Evolutionary conservation across 2,888 invertebrate species (phyloP), one percentile per base, ranked within the genome.

Genomic region (Ophonus ardosiacus): DNA sequence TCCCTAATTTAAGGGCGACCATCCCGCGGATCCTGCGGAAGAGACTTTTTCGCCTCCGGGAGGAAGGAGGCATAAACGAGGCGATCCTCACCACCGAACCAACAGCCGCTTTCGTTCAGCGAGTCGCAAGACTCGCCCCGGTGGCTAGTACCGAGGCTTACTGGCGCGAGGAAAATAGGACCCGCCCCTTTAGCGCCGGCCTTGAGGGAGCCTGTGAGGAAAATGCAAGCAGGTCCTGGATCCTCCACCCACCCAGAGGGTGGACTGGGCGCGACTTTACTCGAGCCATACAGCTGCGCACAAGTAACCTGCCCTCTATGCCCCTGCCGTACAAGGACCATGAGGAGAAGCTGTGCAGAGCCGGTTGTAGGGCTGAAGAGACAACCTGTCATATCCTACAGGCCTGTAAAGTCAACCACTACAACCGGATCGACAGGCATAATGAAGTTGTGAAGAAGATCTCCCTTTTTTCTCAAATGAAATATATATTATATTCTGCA

Each of bases 1-100:
- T 89, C 0, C 76, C 85, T 31, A 84, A 88, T 31, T 85, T 89
- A 1, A 31, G 87, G 0, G n/a, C 8, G 0, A 71, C 86, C 1
- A 82, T 87, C 31, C 61, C 61, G 5, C 4, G 15, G 3, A 61
- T 61, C 21, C 15, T 61, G 18, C 61, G 5, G 6, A 5, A 61
- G 61, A 3, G 61, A 18, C 18, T 61, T 4, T 61, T 8, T 10
- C 15, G 2, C 61, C 61, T 61, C n/a, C n/a, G n/a, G n/a, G n/a
- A n/a, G n/a, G n/a, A n/a, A n/a, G n/a, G n/a, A n/a, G n/a, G n/a
- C n/a, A 15, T 15, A 4, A 57, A 57, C 13, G 5, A 3, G n/a
- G 7, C 5, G 57, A 3, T 57, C 13, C 13, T 57, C 5, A 13
- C 57, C 13, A 13, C 13, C n/a, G 57, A 57, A 15, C 57, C 57